Conservation (phyloP, 2,797 vertebrate species). For the Alcedo atthis region DNA sequence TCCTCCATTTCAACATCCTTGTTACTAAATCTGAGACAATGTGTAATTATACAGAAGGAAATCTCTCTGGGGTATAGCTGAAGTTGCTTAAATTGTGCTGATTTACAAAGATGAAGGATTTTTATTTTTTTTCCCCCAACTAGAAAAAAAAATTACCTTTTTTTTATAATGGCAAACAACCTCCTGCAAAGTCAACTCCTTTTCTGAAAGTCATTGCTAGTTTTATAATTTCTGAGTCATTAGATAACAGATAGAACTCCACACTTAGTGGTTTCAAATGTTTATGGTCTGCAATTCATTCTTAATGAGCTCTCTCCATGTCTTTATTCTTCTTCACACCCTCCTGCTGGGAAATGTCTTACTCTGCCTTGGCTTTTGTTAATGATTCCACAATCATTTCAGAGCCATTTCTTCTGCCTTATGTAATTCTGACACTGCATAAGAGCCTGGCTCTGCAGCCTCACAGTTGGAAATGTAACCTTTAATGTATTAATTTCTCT, state of each 20-base stretch:
- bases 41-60: constrained; percentile 76
- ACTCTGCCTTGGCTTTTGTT: constrained; percentile 85
- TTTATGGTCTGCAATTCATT: constrained; percentile 91
- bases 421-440: constrained; percentile 83
- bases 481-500: constrained; percentile 90
- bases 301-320: constrained; percentile 88
- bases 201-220: constrained; percentile 85
- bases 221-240: constrained; percentile 90
- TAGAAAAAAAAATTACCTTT: constrained; percentile 72
- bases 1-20: constrained; percentile 62
- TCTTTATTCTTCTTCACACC: constrained; percentile 85
- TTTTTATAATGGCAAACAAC: constrained; percentile 76
- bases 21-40: constrained; percentile 70
- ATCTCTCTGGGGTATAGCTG: constrained; percentile 75
- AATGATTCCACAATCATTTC: constrained; percentile 86
- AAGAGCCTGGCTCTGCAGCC: constrained; percentile 82
- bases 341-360: constrained; percentile 88
- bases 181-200: constrained; percentile 85
- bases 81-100: constrained; percentile 78
- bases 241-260: constrained; percentile 88
- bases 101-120: constrained; percentile 78
- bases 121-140: constrained; percentile 48
- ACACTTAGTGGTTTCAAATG: constrained; percentile 88
- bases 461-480: constrained; percentile 87
- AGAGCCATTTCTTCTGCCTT: constrained; percentile 86